These are phyloP conservation scores for Suricata suricatta DNA, from an alignment of 2,113 vertebrate species.

Conservation along the genomic window DNA sequence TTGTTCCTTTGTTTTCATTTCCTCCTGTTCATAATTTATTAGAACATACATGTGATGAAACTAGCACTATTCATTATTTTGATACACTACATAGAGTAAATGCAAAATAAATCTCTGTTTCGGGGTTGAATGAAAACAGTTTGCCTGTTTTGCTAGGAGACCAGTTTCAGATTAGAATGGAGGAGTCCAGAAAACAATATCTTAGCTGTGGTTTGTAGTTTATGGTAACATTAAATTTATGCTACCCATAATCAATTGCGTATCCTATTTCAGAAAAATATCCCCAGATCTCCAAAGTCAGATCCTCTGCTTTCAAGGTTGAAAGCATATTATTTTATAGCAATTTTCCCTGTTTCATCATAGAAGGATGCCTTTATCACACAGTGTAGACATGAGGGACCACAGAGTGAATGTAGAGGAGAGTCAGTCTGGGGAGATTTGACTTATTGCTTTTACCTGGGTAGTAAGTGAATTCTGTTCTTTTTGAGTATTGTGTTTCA, in stretches of 20 bases:
- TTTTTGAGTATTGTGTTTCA: not conserved
- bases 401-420: not conserved
- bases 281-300: not conserved
- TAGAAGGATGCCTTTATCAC: not conserved
- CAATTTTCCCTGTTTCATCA: not conserved
- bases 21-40: not conserved
- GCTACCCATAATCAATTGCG: not conserved
- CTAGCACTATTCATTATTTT: not conserved
- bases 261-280: conserved; percentile 4
- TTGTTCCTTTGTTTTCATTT: not conserved
- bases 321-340: not conserved
- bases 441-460: not conserved
- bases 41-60: not conserved
- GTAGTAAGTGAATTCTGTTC: not conserved
- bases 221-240: not conserved
- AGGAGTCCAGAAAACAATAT: not conserved
- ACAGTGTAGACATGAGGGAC: not conserved
- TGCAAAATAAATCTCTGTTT: not conserved
- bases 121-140: not conserved
- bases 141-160: not conserved
- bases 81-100: not conserved
- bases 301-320: conserved; percentile 9
- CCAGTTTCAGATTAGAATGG: not conserved
- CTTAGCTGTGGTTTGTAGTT: not conserved
- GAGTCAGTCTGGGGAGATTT: not conserved